A percentile compares a stretch with the other conserved stretches of the same genome.
phyloP scores from a whole-genome alignment of 2,113 vertebrate species.

The Monarcha castaneiventris region DNA sequence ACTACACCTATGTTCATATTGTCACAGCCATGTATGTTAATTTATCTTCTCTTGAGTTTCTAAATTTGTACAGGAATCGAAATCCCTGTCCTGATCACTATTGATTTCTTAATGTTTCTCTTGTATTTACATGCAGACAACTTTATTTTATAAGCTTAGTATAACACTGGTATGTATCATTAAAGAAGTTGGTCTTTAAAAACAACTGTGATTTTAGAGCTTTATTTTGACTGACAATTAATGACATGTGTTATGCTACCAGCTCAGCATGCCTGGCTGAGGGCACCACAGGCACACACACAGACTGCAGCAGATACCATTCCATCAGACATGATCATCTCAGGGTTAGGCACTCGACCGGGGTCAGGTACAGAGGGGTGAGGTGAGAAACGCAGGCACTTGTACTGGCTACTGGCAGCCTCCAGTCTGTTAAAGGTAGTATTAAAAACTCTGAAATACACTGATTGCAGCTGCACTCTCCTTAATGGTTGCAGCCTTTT shows the following conservation, averaged over 20 bases:
- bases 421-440: conserved; percentile 54
- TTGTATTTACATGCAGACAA: conserved; percentile 56
- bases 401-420: conserved; percentile 47
- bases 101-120: conserved; percentile 58
- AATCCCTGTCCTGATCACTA: conserved; percentile 36
- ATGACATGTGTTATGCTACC: conserved; percentile 49
- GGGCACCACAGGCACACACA: conserved; percentile 26
- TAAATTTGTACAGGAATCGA: conserved; percentile 54
- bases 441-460: conserved; percentile 17
- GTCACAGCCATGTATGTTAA: conserved; percentile 54
- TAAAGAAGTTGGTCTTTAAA: conserved; percentile 76
- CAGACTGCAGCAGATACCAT: conserved; percentile 30
- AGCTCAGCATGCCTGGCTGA: conserved; percentile 49
- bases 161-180: conserved; percentile 59
- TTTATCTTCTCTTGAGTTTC: conserved; percentile 43
- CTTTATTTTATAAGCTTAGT: conserved; percentile 69
- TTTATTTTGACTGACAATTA: conserved; percentile 74
- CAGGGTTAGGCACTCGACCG: conserved; percentile 69
- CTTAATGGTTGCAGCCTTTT: neutral
- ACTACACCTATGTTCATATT: neutral
- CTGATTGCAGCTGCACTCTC: neutral
- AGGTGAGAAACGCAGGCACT: conserved; percentile 74
- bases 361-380: conserved; percentile 42
- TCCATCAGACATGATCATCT: conserved; percentile 32
- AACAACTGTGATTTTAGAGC: conserved; percentile 66